A percentile compares a stretch with the other conserved stretches of the same genome.
Evolutionary conservation across 2,888 invertebrate species (phyloP).

Genomic region (Entomobrya multifasciata): DNA sequence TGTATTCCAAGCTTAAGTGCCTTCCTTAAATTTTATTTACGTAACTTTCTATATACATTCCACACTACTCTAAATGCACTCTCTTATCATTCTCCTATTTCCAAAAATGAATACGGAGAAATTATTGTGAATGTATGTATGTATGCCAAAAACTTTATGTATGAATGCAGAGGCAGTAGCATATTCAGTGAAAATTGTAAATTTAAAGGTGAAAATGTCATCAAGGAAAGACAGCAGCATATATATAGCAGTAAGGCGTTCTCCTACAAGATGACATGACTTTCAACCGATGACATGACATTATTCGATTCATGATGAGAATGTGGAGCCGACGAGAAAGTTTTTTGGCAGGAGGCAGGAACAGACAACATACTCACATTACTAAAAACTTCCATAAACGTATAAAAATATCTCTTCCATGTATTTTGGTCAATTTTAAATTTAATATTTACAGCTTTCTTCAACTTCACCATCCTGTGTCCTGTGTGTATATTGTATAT

Average conservation of each 20-base stretch:
- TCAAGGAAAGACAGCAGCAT: background rate
- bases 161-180: too few relatives aligned
- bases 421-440: background rate
- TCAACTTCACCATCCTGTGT: too few relatives aligned
- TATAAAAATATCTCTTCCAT: background rate
- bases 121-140: too few relatives aligned
- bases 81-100: background rate
- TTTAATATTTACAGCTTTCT: background rate
- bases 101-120: background rate
- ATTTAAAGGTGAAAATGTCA: constrained; percentile 27
- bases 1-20: constrained; percentile 24
- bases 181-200: constrained; percentile 13
- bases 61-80: background rate
- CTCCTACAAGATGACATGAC: background rate
- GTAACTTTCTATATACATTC: too few relatives aligned
- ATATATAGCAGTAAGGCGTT: too few relatives aligned
- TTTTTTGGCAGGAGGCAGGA: too few relatives aligned
- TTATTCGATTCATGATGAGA: constrained; percentile 11
- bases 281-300: constrained; percentile 23
- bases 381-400: background rate
- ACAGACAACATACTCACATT: background rate
- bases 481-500: too few relatives aligned
- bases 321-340: background rate
- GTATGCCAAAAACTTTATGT: too few relatives aligned
- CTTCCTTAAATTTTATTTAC: constrained; percentile 21